Base-by-base conservation (phyloP, 2,797 vertebrate species). In the Telmatherina bonti region DNA sequence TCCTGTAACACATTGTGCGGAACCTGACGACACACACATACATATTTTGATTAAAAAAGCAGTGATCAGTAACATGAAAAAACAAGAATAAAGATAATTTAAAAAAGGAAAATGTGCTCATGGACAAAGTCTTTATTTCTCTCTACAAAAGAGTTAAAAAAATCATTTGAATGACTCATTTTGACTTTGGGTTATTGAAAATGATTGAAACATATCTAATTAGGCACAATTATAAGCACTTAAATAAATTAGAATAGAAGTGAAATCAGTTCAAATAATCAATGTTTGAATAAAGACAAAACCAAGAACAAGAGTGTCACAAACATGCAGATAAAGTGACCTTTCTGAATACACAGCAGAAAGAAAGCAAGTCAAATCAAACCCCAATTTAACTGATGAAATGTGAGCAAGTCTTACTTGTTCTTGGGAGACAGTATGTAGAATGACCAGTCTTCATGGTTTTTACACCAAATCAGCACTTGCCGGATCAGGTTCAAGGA, bases 1-100 rank as follows among this genome's bases (percentile, higher is more conserved):
- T 55, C 68, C 85, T 93, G 76, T 94, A 92, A 88, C 95, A 97
- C 82, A 85, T 92, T 54, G 76, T 41, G 2, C 96, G 94, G 76
- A 96, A 93, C 89, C 97, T 97, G 78, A 12, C 13, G 13, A 59
- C 30, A 62, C 45, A 61, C 16, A 51, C 61, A 78, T 5, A 54
- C 13, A 58, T 43, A 66, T 30, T 22, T 26, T 11, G 2, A 16
- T 7, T 18, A 26, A 68, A 49, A 33, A 7, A 30, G 36, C 10
- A 15, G 2, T 3, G 11, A 26, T 31, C 31, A 16, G 20, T 24
- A 5, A 38, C 56, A 56, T 20, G 30, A 1, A 12, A n/a, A 3
- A 61, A 8, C 0, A 22, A 2, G 20, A 33, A 20, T 18, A 20
- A 58, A 16, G 10, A 11, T 2, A 2, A 10, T 12, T 56, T 15